Evolutionary conservation across 2,797 vertebrate genomes (phyloP).

Genomic region (Zalophus californianus): DNA sequence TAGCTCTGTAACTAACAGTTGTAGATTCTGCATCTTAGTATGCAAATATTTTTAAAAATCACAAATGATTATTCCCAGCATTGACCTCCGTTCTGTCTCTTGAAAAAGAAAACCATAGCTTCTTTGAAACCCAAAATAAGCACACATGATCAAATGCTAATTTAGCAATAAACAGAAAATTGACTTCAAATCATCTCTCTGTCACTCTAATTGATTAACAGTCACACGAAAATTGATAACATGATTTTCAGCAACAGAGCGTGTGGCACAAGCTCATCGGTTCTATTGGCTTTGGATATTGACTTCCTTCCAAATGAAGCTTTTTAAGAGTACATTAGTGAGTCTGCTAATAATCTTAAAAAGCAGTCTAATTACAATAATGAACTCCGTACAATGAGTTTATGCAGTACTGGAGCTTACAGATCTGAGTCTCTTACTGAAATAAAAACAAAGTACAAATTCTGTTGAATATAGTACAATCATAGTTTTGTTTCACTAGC

Average conservation of each 20-base stretch:
- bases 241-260: conserved; percentile 88
- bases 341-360: conserved; percentile 89
- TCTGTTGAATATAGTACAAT: not conserved
- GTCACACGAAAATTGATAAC: conserved; percentile 98
- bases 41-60: conserved; percentile 72
- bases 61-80: conserved; percentile 72
- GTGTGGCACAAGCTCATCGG: conserved; percentile 84
- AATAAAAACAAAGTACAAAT: conserved; percentile 73
- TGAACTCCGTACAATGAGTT: conserved; percentile 82
- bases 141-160: conserved; percentile 88
- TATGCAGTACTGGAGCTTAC: conserved; percentile 68
- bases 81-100: conserved; percentile 71
- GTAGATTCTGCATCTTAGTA: not conserved
- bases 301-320: conserved; percentile 89
- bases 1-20: not conserved
- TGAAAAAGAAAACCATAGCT: conserved; percentile 79
- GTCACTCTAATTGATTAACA: conserved; percentile 96
- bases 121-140: conserved; percentile 83
- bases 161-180: conserved; percentile 91
- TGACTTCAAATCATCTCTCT: conserved; percentile 97
- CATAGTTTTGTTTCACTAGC: not conserved
- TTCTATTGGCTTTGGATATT: conserved; percentile 88
- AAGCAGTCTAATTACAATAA: conserved; percentile 88
- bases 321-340: conserved; percentile 89
- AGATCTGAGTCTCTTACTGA: conserved; percentile 74